A percentile compares a stretch with the other conserved stretches of the same genome.
Conservation (phyloP, 2,888 invertebrate species). For the Eupithecia centaureata region DNA sequence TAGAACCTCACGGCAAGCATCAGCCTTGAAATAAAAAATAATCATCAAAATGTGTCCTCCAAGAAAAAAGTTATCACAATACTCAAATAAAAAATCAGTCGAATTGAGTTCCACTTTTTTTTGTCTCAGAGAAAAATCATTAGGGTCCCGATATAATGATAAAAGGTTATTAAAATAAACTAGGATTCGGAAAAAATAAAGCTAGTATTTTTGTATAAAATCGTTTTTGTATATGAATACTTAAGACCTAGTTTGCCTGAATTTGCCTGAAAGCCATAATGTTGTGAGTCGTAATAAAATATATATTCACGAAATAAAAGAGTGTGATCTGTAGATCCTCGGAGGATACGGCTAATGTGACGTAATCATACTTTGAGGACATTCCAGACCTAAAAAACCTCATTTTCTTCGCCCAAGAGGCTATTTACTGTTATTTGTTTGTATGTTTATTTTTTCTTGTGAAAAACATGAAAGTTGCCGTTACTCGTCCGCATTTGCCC, state of each 20-base stretch:
- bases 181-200: not conserved
- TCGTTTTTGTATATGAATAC: no score
- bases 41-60: no score
- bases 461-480: not conserved
- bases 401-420: constrained; percentile 31
- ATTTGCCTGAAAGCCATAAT: no score
- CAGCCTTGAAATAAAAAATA: no score
- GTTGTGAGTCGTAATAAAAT: not conserved
- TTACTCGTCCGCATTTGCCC: not conserved
- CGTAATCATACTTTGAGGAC: constrained; percentile 32
- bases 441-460: constrained; percentile 5
- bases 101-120: no score
- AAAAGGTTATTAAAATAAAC: not conserved
- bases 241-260: not conserved
- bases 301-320: constrained; percentile 15
- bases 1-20: no score
- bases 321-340: constrained; percentile 19
- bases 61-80: no score
- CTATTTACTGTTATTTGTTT: constrained; percentile 22
- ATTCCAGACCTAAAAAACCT: constrained; percentile 29
- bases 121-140: no score
- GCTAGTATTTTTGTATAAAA: not conserved
- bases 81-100: no score
- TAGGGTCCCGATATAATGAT: not conserved
- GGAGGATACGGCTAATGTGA: constrained; percentile 27